phyloP scores from a whole-genome alignment of 2,797 vertebrate species.

The Muraenolepis orangiensis region DNA sequence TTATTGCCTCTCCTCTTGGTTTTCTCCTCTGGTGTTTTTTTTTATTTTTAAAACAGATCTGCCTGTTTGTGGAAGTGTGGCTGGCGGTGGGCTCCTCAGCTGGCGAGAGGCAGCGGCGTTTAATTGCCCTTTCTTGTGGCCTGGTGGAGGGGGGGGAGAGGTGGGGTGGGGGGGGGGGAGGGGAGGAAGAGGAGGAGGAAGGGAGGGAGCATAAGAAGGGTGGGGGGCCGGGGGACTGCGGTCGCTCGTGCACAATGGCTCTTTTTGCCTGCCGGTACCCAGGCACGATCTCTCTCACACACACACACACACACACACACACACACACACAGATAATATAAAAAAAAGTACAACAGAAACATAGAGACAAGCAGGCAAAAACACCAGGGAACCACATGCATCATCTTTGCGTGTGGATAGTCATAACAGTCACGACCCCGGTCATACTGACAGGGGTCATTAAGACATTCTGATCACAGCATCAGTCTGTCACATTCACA shows the following conservation, averaged over 20 bases:
- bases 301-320: no score
- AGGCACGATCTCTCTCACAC: constrained; percentile 12
- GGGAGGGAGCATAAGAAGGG: no score
- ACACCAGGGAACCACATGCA: background rate
- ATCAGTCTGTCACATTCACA: no score
- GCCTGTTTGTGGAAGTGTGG: constrained; percentile 84
- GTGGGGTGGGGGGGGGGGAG: constrained; percentile 43
- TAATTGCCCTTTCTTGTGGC: constrained; percentile 83
- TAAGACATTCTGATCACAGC: no score
- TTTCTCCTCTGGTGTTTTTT: no score
- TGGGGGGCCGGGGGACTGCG: constrained; percentile 53
- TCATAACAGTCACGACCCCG: no score
- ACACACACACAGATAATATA: no score
- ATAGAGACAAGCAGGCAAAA: background rate
- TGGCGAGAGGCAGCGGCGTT: constrained; percentile 76
- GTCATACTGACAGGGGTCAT: no score
- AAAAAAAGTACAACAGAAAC: no score
- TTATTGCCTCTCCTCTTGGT: constrained; percentile 76
- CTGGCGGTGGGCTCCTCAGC: constrained; percentile 77
- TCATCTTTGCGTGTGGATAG: no score
- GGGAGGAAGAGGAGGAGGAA: constrained; percentile 15
- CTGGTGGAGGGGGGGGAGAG: constrained; percentile 64
- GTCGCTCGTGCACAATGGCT: constrained; percentile 69
- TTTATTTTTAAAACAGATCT: constrained; percentile 80
- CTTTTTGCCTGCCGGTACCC: constrained; percentile 56